phyloP scores from a whole-genome alignment of 2,888 invertebrate genomes.

The Pseudolycoriella hygida region DNA sequence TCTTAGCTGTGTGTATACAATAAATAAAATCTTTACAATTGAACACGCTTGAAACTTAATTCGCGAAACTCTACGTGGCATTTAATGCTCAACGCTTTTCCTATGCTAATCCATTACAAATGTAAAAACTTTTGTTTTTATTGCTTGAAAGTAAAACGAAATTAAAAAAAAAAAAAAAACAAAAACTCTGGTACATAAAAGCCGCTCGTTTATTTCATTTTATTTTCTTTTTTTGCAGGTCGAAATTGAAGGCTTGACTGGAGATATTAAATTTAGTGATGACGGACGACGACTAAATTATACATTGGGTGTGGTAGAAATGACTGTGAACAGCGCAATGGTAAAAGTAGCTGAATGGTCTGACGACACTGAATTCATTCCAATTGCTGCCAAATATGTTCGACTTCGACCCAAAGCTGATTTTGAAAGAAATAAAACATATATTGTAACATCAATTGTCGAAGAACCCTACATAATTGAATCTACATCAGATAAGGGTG shows the following conservation, averaged over 20 bases:
- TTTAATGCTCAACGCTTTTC: no score
- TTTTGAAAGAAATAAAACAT: constrained; percentile 67
- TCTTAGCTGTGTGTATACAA: no score
- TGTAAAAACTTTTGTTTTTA: no score
- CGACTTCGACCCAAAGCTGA: constrained; percentile 50
- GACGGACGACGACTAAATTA: constrained; percentile 79
- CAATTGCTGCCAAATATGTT: constrained; percentile 57
- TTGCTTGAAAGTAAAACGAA: no score
- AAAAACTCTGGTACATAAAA: no score
- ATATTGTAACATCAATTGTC: constrained; percentile 69
- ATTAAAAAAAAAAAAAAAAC: no score
- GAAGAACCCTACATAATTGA: constrained; percentile 82
- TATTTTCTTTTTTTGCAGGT: no score
- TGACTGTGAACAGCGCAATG: constrained; percentile 87
- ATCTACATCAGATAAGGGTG: constrained; percentile 44
- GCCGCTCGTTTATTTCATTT: no score
- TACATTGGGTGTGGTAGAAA: constrained; percentile 76
- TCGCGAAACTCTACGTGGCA: no score
- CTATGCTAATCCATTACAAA: no score
- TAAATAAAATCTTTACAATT: no score
- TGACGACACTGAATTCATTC: constrained; percentile 56
- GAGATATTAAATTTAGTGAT: constrained; percentile 80
- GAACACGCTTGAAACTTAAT: no score
- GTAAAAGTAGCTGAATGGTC: constrained; percentile 84
- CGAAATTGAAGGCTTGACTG: constrained; percentile 77